Percentiles rank a stretch among this genome's conserved stretches.
Evolutionary conservation across 2,888 invertebrate species (phyloP).

Genomic region (Polydesmus complanatus): DNA sequence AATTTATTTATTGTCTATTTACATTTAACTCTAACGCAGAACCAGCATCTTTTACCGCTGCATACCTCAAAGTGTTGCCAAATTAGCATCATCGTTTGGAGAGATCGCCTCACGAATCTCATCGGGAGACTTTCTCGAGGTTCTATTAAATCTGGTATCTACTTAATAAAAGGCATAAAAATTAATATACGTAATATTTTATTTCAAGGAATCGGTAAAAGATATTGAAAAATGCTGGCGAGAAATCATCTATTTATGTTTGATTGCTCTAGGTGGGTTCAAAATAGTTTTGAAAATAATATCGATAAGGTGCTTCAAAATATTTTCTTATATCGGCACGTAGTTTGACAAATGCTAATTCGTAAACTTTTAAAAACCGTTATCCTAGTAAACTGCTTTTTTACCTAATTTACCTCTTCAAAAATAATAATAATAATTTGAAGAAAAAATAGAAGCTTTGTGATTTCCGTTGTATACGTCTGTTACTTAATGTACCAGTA

Average conservation of each 20-base stretch:
- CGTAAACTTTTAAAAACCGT: no score
- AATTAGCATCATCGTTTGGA: constrained; percentile 24
- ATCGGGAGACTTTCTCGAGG: constrained; percentile 6
- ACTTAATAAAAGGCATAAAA: not conserved
- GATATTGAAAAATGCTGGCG: constrained; percentile 45
- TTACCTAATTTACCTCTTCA: no score
- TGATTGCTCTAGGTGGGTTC: constrained; percentile 41
- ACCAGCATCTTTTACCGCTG: constrained; percentile 41
- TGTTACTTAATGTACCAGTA: no score
- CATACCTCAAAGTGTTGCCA: constrained; percentile 34
- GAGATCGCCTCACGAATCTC: constrained; percentile 1
- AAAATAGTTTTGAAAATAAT: not conserved
- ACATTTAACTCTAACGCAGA: constrained; percentile 34
- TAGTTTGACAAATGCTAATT: no score
- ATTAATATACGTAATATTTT: not conserved
- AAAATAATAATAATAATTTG: no score
- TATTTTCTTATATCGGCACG: no score
- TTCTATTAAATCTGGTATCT: not conserved
- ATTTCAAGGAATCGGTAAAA: constrained; percentile 43
- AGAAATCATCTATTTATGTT: constrained; percentile 44
- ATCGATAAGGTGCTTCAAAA: no score
- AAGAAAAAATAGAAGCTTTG: no score
- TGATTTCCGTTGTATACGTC: no score
- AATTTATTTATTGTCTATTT: constrained; percentile 1
- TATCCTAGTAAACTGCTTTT: no score